Percentiles rank a stretch among this genome's conserved stretches.
phyloP scores from a whole-genome alignment of 2,113 vertebrate genomes.

The Plestiodon gilberti region DNA sequence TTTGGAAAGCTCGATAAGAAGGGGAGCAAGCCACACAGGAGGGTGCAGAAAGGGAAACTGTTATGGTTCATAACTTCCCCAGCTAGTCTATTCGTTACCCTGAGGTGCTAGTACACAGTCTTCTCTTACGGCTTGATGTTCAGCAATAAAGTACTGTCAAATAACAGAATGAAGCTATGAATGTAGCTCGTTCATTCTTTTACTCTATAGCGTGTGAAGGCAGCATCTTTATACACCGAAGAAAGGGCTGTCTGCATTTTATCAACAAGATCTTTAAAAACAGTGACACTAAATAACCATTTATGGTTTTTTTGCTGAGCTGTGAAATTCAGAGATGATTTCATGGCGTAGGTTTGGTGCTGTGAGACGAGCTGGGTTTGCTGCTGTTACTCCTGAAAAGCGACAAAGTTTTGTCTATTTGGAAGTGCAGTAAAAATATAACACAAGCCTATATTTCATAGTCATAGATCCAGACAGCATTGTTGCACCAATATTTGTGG shows the following conservation, averaged over 20 bases:
- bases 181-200: conserved; percentile 24
- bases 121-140: conserved; percentile 13
- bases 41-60: background rate
- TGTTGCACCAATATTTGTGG: background rate
- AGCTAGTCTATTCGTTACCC: background rate
- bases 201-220: conserved; percentile 54
- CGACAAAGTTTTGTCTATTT: background rate
- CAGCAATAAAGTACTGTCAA: conserved; percentile 42
- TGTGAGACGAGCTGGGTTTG: background rate
- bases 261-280: conserved; percentile 46
- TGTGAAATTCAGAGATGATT: background rate
- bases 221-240: conserved; percentile 45
- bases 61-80: background rate
- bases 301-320: conserved; percentile 8
- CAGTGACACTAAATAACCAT: background rate
- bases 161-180: background rate
- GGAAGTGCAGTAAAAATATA: background rate
- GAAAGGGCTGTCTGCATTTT: conserved; percentile 29
- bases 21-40: background rate
- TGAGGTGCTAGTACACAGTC: background rate
- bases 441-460: background rate
- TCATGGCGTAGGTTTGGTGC: background rate
- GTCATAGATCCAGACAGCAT: background rate
- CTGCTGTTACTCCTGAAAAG: background rate
- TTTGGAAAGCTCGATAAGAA: background rate